Conservation (phyloP, 64 coral and sea anemone genomes). For the Anthopleura sola region DNA sequence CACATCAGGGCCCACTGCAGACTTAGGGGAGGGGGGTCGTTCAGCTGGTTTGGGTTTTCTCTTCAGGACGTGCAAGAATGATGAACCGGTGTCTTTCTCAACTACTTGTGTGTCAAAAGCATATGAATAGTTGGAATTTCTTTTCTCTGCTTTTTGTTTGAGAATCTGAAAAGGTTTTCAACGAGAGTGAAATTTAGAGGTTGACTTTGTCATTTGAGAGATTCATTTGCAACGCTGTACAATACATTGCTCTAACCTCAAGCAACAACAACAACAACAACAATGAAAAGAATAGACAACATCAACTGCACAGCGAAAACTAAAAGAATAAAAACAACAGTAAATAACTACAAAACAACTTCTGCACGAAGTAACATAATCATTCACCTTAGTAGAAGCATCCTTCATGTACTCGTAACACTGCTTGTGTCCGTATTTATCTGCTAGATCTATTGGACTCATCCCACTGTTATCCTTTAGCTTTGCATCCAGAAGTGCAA, state of each 20-base stretch:
- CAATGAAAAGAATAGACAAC: too few species aligned
- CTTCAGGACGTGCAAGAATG: constrained; percentile 19
- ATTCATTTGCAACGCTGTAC: not conserved
- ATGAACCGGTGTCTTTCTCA: not conserved
- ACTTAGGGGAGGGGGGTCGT: constrained; percentile 13
- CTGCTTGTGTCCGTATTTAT: constrained; percentile 22
- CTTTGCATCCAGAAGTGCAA: constrained; percentile 3
- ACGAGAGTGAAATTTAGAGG: not conserved
- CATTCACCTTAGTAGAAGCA: constrained; percentile 22
- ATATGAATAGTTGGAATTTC: not conserved
- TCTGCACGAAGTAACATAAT: too few species aligned
- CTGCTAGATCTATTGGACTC: constrained; percentile 22
- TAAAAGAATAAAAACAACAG: too few species aligned
- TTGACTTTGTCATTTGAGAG: not conserved
- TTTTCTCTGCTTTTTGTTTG: not conserved
- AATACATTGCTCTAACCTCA: too few species aligned
- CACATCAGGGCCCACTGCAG: not conserved
- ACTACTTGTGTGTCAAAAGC: constrained; percentile 10
- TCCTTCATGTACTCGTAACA: constrained; percentile 48
- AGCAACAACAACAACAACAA: too few species aligned
- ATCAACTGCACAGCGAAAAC: too few species aligned
- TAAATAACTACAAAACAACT: too few species aligned
- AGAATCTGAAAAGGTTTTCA: not conserved
- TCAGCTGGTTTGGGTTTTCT: not conserved
- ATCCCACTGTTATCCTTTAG: constrained; percentile 37